A percentile compares a stretch with the other conserved stretches of the same genome.
phyloP scores from a whole-genome alignment of 2,113 vertebrate species.

The Prietella phreatophila region DNA sequence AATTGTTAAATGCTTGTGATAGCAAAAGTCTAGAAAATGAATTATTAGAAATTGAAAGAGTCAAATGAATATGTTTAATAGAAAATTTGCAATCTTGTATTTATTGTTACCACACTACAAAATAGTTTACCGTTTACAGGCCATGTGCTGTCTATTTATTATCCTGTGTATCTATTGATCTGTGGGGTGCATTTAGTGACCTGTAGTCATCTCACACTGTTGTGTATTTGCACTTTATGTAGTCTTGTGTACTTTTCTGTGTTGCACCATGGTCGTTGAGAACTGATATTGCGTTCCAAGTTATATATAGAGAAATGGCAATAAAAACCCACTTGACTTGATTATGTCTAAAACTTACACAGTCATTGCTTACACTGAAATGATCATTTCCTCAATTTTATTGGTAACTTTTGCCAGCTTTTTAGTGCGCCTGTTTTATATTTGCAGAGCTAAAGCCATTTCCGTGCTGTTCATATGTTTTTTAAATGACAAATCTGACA shows the following conservation, averaged over 20 bases:
- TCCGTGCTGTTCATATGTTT: not conserved
- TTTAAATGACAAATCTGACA: slow-evolving; percentile 12
- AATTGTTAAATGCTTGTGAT: slow-evolving; percentile 62
- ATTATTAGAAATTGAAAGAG: slow-evolving; percentile 39
- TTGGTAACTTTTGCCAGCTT: slow-evolving; percentile 10
- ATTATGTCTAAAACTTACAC: not conserved
- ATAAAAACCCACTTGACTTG: too few relatives aligned
- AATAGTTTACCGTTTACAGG: too few relatives aligned
- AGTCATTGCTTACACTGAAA: slow-evolving; percentile 10
- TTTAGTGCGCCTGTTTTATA: not conserved
- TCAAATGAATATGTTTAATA: slow-evolving; percentile 29
- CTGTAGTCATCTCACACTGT: too few relatives aligned
- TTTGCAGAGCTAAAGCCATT: not conserved
- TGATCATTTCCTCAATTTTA: slow-evolving; percentile 30
- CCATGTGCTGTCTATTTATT: too few relatives aligned
- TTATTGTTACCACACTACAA: too few relatives aligned
- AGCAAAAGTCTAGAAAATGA: slow-evolving; percentile 55
- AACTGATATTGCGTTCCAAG: too few relatives aligned
- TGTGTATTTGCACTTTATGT: too few relatives aligned
- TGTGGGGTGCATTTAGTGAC: too few relatives aligned
- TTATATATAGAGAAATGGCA: too few relatives aligned
- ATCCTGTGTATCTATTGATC: too few relatives aligned
- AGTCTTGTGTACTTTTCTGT: too few relatives aligned
- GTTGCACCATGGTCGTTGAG: too few relatives aligned
- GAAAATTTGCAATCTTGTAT: not conserved